Conservation (phyloP, 1,140 invertebrate species). For the Drosophila oshimai region DNA sequence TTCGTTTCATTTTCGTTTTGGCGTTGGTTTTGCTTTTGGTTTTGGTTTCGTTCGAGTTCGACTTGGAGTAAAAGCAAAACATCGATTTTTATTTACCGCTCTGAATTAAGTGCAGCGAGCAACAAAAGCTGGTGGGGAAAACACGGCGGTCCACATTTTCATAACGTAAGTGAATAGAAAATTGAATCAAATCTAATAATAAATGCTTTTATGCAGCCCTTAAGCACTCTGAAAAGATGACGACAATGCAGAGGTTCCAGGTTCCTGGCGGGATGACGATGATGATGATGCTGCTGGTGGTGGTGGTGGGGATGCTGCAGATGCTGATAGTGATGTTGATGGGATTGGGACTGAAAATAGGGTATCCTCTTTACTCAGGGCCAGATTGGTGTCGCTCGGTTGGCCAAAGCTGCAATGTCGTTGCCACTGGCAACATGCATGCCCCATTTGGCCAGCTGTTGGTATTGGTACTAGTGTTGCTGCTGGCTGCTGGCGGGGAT, state of each 20-base stretch:
- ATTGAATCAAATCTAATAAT: conserved; percentile 82
- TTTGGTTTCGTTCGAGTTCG: conserved; percentile 2
- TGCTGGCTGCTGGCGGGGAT: neutral
- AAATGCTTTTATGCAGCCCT: conserved; percentile 81
- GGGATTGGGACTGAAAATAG: conserved; percentile 5
- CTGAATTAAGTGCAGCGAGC: conserved; percentile 62
- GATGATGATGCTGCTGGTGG: conserved; percentile 2
- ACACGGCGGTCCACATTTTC: conserved; percentile 73
- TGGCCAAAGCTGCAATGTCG: conserved; percentile 59
- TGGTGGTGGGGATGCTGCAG: neutral
- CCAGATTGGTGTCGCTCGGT: conserved; percentile 74
- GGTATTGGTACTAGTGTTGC: neutral
- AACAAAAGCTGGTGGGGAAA: conserved; percentile 9
- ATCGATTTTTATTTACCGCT: conserved; percentile 79
- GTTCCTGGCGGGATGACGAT: conserved; percentile 16
- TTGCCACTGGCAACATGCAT: conserved; percentile 64
- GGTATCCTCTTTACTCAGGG: conserved; percentile 6
- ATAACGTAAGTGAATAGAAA: conserved; percentile 81
- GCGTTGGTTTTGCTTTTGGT: no score
- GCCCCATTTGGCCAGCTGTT: conserved; percentile 46
- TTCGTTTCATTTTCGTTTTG: conserved; percentile 12
- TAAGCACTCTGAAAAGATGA: conserved; percentile 81
- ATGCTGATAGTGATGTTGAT: neutral
- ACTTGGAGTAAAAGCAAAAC: conserved; percentile 60
- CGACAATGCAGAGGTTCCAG: conserved; percentile 46